Percentiles rank a stretch among this genome's conserved stretches.
Conservation (phyloP, 2,113 vertebrate species). For the Cottus gobio region DNA sequence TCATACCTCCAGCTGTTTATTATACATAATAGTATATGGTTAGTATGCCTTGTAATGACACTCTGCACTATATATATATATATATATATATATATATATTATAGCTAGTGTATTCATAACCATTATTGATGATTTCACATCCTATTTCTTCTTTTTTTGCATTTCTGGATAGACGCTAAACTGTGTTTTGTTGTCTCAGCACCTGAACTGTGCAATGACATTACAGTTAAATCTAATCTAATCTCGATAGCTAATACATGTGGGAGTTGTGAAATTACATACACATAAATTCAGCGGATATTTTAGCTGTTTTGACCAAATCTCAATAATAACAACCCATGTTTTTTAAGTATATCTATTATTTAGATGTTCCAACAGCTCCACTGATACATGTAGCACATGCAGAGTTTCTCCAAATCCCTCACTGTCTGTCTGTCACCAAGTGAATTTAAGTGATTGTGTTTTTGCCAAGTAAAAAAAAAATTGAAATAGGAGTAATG, state of each 20-base stretch:
- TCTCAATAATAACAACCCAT: neutral
- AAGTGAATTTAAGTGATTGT: conserved; percentile 10
- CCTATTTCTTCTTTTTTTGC: neutral
- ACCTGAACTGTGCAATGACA: neutral
- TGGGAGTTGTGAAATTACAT: neutral
- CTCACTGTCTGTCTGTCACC: conserved; percentile 7
- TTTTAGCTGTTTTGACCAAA: neutral
- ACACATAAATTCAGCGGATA: neutral
- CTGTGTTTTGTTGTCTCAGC: neutral
- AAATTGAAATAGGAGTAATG: conserved; percentile 1
- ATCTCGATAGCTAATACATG: neutral
- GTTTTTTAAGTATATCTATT: neutral
- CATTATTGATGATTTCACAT: neutral
- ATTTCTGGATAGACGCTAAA: neutral
- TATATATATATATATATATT: too few species aligned
- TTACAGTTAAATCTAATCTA: neutral
- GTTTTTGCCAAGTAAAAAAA: conserved; percentile 17
- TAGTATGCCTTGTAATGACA: neutral
- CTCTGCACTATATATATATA: neutral
- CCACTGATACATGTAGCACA: neutral
- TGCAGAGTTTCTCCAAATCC: neutral
- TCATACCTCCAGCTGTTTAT: neutral
- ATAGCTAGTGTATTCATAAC: neutral
- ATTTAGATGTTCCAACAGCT: neutral
- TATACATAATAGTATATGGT: neutral